Percentiles rank a stretch among this genome's conserved stretches.
Conservation (phyloP, 2,888 invertebrate genomes). For the Rapana venosa region DNA sequence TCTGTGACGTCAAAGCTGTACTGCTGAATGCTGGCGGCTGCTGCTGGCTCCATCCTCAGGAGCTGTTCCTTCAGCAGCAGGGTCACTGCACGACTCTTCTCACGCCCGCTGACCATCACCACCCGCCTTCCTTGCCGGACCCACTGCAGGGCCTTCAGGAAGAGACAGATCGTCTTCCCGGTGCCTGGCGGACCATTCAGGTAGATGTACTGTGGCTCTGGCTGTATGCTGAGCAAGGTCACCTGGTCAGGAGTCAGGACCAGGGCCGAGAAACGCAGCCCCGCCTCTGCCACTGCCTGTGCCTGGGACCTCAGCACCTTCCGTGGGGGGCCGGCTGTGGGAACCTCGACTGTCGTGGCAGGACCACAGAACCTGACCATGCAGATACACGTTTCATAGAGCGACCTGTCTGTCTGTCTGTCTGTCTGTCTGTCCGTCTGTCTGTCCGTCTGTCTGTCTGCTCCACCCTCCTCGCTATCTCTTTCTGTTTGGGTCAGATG, state of each 20-base stretch:
- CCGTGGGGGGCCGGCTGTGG: background rate
- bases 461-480: no score
- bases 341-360: conserved; percentile 18
- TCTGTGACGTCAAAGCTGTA: background rate
- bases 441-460: no score
- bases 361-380: conserved; percentile 39
- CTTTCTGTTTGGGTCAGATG: no score
- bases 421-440: no score
- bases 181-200: background rate
- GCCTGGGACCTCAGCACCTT: conserved; percentile 1
- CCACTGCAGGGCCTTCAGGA: conserved; percentile 21
- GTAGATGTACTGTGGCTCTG: background rate
- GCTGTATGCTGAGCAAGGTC: background rate
- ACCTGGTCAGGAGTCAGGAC: background rate
- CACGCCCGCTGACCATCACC: background rate
- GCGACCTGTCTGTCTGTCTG: no score
- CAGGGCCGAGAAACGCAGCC: background rate
- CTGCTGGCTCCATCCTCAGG: background rate
- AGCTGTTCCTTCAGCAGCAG: conserved; percentile 1
- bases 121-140: background rate
- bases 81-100: background rate
- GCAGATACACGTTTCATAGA: no score
- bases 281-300: conserved; percentile 15
- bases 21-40: background rate
- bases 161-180: background rate